Evolutionary conservation across 2,113 vertebrate species (phyloP).

Genomic region (Tor tambroides): DNA sequence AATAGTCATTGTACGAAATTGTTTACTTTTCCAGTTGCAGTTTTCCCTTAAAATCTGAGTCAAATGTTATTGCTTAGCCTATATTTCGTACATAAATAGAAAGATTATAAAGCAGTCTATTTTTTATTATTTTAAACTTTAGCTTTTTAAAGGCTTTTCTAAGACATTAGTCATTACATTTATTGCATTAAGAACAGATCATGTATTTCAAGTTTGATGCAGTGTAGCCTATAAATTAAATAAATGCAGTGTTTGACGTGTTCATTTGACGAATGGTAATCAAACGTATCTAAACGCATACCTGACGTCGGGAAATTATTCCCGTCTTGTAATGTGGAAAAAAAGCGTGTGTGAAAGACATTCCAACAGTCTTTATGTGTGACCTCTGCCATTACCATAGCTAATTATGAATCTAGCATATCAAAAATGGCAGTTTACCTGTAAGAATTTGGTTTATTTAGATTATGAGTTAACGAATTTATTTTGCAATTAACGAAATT

Average conservation of each 20-base stretch:
- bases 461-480: conserved; percentile 35
- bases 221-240: not conserved
- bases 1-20: too few species aligned
- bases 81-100: not conserved
- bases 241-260: not conserved
- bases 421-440: not conserved
- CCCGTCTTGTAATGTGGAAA: not conserved
- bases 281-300: not conserved
- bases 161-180: not conserved
- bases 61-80: not conserved
- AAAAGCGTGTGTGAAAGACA: not conserved
- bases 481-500: conserved; percentile 44
- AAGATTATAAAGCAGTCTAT: not conserved
- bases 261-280: not conserved
- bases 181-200: not conserved
- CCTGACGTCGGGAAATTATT: not conserved
- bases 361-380: not conserved
- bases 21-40: too few species aligned
- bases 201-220: not conserved
- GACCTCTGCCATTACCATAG: conserved; percentile 11
- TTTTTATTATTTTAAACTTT: not conserved
- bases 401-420: not conserved
- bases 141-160: not conserved
- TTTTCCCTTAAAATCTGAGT: not conserved
- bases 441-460: conserved; percentile 45